phyloP scores from a whole-genome alignment of 1,140 invertebrate species.

The Drosophila sechellia region DNA sequence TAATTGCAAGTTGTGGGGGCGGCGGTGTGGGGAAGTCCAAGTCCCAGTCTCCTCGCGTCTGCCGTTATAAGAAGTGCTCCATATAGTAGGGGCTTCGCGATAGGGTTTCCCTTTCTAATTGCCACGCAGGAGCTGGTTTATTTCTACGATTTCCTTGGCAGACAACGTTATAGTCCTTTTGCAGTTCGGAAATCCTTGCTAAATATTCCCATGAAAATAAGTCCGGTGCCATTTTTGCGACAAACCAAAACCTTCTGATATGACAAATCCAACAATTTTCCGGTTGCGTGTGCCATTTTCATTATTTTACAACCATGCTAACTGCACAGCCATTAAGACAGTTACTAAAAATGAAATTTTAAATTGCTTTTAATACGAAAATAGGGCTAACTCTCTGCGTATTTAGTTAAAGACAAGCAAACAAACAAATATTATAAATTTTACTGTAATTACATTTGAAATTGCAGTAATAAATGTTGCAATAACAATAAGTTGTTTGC shows the following conservation, averaged over 20 bases:
- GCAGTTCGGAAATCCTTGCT: background rate
- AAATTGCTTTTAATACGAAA: constrained; percentile 9
- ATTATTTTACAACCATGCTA: constrained; percentile 13
- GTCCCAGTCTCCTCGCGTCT: constrained; percentile 19
- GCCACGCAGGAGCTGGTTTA: constrained; percentile 35
- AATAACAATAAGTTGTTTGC: background rate
- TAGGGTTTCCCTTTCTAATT: constrained; percentile 70
- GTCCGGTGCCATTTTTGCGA: background rate
- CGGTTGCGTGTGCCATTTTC: constrained; percentile 19
- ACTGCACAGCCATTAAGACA: constrained; percentile 15
- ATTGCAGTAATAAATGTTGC: background rate
- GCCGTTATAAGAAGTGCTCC: constrained; percentile 11
- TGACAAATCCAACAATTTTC: constrained; percentile 18
- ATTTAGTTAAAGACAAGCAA: background rate
- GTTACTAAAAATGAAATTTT: constrained; percentile 4
- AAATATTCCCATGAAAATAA: background rate
- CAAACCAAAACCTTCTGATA: background rate
- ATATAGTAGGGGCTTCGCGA: constrained; percentile 51
- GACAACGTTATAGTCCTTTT: background rate
- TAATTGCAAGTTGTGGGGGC: constrained; percentile 30
- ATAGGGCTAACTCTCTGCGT: background rate
- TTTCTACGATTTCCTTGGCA: constrained; percentile 61
- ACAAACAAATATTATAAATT: background rate
- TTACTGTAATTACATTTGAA: background rate
- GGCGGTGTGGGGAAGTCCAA: constrained; percentile 24